These are phyloP conservation scores for Melanophora roralis DNA, from an alignment of 2,888 invertebrate genomes.

Conservation along the genomic window DNA sequence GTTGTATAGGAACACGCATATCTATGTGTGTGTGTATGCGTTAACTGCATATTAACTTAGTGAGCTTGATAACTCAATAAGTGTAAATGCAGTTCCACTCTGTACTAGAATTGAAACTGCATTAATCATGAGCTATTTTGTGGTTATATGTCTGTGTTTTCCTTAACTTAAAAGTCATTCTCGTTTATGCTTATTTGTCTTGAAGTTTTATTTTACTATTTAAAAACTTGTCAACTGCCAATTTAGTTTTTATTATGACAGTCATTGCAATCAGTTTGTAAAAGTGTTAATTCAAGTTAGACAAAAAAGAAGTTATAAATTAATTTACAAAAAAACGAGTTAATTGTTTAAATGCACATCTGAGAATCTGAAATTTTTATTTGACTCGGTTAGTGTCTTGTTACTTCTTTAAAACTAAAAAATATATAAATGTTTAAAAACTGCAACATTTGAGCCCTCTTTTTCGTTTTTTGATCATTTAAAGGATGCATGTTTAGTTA, in stretches of 20 bases:
- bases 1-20: too few relatives aligned
- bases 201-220: constrained; percentile 25
- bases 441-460: too few relatives aligned
- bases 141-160: not conserved
- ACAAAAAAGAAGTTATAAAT: too few relatives aligned
- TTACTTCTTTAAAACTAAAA: too few relatives aligned
- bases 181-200: constrained; percentile 38
- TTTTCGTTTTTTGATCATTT: too few relatives aligned
- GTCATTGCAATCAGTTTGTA: constrained; percentile 16
- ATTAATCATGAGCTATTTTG: constrained; percentile 22
- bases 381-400: too few relatives aligned
- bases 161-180: constrained; percentile 4
- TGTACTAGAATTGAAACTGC: constrained; percentile 16
- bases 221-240: constrained; percentile 61
- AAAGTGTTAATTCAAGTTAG: not conserved
- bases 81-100: constrained; percentile 35
- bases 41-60: not conserved
- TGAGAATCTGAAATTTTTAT: too few relatives aligned
- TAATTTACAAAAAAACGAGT: too few relatives aligned
- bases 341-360: too few relatives aligned
- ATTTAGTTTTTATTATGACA: constrained; percentile 59
- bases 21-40: not conserved
- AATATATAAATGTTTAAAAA: too few relatives aligned
- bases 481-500: too few relatives aligned
- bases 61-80: constrained; percentile 29